Conservation (phyloP, 1,140 invertebrate species). For the Trichogramma pretiosum region DNA sequence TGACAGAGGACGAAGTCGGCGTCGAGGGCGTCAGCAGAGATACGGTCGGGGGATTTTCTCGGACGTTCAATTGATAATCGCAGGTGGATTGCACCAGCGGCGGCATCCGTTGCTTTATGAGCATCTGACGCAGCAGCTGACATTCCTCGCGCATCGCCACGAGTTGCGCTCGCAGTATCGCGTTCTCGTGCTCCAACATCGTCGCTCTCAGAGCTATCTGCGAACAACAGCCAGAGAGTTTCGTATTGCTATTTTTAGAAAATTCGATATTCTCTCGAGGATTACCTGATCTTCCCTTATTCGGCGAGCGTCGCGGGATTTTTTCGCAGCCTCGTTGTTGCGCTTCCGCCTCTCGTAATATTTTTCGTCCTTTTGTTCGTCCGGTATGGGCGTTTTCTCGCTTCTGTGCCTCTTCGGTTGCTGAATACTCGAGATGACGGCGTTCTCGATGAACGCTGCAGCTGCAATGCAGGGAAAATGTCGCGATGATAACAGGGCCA, state of each 20-base stretch:
- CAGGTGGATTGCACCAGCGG: constrained; percentile 4
- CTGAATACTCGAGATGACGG: constrained; percentile 24
- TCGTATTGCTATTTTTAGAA: too few relatives aligned
- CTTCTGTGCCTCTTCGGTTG: constrained; percentile 54
- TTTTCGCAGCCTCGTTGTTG: constrained; percentile 87
- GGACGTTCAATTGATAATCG: constrained; percentile 3
- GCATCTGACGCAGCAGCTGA: constrained; percentile 57
- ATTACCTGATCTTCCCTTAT: constrained; percentile 77
- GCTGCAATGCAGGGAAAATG: too few relatives aligned
- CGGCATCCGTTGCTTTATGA: constrained; percentile 34
- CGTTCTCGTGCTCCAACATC: constrained; percentile 77
- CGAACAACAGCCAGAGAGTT: too few relatives aligned
- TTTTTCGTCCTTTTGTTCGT: constrained; percentile 79
- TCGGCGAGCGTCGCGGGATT: constrained; percentile 76
- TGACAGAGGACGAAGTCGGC: neutral
- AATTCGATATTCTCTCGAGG: too few relatives aligned
- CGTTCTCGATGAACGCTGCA: constrained; percentile 31
- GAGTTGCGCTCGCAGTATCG: constrained; percentile 70
- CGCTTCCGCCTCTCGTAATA: constrained; percentile 78
- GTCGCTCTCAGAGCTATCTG: constrained; percentile 71
- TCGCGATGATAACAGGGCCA: too few relatives aligned
- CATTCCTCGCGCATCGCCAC: constrained; percentile 72
- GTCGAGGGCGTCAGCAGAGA: constrained; percentile 3
- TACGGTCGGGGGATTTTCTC: too few relatives aligned
- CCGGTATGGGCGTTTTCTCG: constrained; percentile 79